Percentiles rank a stretch among this genome's conserved stretches.
Conservation (phyloP, 2,888 invertebrate genomes). For the Clitarchus hookeri region DNA sequence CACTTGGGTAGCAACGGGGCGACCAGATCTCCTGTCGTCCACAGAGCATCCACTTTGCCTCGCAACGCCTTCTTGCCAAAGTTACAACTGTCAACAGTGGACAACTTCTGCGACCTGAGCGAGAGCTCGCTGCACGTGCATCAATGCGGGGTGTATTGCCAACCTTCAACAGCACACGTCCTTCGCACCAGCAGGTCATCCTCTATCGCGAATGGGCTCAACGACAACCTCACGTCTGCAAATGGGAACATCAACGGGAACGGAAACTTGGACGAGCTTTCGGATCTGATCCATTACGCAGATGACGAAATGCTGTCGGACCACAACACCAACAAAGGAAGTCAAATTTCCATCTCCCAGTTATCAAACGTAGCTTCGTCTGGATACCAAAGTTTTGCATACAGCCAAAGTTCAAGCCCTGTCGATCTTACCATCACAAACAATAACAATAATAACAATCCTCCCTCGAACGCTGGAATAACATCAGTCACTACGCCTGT, state of each 20-base stretch:
- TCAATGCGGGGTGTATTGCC: slow-evolving; percentile 51
- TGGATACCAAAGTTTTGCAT: slow-evolving; percentile 87
- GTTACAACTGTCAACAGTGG: slow-evolving; percentile 52
- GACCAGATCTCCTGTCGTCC: slow-evolving; percentile 52
- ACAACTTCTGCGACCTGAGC: slow-evolving; percentile 45
- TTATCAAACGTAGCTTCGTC: slow-evolving; percentile 78
- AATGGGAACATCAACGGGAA: slow-evolving; percentile 56
- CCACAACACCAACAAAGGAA: slow-evolving; percentile 67
- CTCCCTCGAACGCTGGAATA: slow-evolving; percentile 55
- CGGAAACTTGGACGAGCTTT: slow-evolving; percentile 66
- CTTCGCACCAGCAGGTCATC: slow-evolving; percentile 29
- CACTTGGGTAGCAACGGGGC: slow-evolving; percentile 11
- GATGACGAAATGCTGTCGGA: slow-evolving; percentile 66
- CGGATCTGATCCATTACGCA: slow-evolving; percentile 72
- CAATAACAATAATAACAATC: slow-evolving; percentile 50
- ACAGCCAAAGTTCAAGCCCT: slow-evolving; percentile 85
- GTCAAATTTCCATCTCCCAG: slow-evolving; percentile 80
- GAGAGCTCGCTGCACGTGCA: slow-evolving; percentile 41
- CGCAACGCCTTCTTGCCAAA: slow-evolving; percentile 65
- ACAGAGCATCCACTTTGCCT: slow-evolving; percentile 72
- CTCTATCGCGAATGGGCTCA: slow-evolving; percentile 55
- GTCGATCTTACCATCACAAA: slow-evolving; percentile 65
- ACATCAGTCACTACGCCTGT: slow-evolving; percentile 53
- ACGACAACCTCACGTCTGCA: slow-evolving; percentile 52
- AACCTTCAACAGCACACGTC: slow-evolving; percentile 47